Evolutionary conservation across 2,113 vertebrate genomes (phyloP).

Genomic region (Sterrhoptilus dennistouni): DNA sequence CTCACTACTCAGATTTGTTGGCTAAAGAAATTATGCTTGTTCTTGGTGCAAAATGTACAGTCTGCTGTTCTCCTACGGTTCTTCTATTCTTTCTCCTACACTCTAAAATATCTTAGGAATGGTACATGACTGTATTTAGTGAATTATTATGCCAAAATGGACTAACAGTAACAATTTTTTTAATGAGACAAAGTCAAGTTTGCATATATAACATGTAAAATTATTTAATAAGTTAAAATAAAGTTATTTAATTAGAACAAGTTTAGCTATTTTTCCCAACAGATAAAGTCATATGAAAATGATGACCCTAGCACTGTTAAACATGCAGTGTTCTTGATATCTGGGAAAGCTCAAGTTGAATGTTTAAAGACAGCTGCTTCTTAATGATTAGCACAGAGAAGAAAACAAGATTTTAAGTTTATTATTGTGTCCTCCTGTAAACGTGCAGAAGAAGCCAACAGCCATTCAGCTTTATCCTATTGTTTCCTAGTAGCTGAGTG

Average conservation of each 20-base stretch:
- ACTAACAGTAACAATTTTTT: not conserved
- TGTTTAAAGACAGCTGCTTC: constrained; percentile 4
- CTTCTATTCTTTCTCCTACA: constrained; percentile 58
- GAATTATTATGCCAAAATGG: not conserved
- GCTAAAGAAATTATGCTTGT: not conserved
- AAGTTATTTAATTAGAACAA: not conserved
- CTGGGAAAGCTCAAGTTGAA: not conserved
- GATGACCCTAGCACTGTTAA: not conserved
- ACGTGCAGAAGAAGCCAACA: constrained; percentile 26
- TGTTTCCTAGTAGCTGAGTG: constrained; percentile 21
- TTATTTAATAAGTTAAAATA: not conserved
- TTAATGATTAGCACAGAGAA: not conserved
- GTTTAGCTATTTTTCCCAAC: not conserved
- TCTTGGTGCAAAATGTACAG: constrained; percentile 31
- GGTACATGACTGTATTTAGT: constrained; percentile 11
- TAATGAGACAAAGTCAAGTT: not conserved
- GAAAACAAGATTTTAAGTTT: constrained; percentile 5
- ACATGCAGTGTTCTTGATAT: not conserved
- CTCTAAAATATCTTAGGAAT: constrained; percentile 57
- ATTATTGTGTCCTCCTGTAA: not conserved
- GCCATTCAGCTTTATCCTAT: constrained; percentile 36
- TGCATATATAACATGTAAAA: not conserved
- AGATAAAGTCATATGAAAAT: not conserved
- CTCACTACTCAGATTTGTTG: not conserved
- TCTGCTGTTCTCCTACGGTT: not conserved